A percentile compares a stretch with the other conserved stretches of the same genome.
Conservation (phyloP, 2,797 vertebrate genomes). For the Hydrocynus forskahlii region DNA sequence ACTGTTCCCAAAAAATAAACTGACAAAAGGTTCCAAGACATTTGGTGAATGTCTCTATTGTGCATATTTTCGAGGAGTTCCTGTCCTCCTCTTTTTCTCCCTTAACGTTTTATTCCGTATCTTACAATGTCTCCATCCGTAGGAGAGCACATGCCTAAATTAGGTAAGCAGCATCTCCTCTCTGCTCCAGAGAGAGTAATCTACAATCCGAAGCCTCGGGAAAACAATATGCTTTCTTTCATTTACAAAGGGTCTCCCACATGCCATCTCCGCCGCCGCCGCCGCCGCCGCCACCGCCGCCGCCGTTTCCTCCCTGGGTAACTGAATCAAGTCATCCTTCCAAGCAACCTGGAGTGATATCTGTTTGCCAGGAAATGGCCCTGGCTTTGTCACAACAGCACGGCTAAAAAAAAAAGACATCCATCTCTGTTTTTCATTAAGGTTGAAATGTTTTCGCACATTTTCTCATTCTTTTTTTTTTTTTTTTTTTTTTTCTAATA, state of each 20-base stretch:
- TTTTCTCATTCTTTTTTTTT: slow-evolving; percentile 54
- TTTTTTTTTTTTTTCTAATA: slow-evolving; percentile 63
- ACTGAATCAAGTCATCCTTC: slow-evolving; percentile 85
- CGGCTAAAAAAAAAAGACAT: slow-evolving; percentile 72
- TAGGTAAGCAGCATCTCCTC: slow-evolving; percentile 73
- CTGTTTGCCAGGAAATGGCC: slow-evolving; percentile 69
- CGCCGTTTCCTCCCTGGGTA: slow-evolving; percentile 73
- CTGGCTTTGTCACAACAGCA: slow-evolving; percentile 72
- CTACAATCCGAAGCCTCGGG: slow-evolving; percentile 82
- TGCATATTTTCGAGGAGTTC: slow-evolving; percentile 88
- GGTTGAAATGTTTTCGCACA: slow-evolving; percentile 54
- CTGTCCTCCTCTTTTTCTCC: slow-evolving; percentile 41
- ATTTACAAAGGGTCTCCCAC: slow-evolving; percentile 74
- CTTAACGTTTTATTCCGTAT: slow-evolving; percentile 67
- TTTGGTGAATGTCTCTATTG: slow-evolving; percentile 92
- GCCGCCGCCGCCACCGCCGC: slow-evolving; percentile 67
- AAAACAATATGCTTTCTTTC: slow-evolving; percentile 81
- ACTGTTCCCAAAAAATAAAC: slow-evolving; percentile 90
- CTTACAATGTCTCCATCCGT: slow-evolving; percentile 75
- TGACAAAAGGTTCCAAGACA: slow-evolving; percentile 90
- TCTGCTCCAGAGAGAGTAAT: slow-evolving; percentile 70
- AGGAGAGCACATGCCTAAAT: slow-evolving; percentile 90
- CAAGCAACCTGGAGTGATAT: slow-evolving; percentile 73
- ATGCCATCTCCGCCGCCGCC: slow-evolving; percentile 66
- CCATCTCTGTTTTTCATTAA: slow-evolving; percentile 68